Evolutionary conservation across 2,888 invertebrate genomes (phyloP), one percentile per base, ranked within the genome.

Genomic region (Baronia brevicornis): DNA sequence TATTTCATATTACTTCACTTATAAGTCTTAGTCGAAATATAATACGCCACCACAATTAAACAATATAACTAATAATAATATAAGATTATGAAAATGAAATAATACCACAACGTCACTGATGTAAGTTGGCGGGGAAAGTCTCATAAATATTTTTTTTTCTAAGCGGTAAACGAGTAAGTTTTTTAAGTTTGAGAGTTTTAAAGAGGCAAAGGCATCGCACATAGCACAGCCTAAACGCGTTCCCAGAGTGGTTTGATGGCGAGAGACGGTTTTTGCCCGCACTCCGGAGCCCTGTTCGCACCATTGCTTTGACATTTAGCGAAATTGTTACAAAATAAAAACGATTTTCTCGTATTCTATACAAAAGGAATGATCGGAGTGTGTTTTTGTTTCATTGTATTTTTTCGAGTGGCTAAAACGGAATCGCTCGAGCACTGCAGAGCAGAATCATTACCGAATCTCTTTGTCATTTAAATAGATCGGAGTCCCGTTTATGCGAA

Each of bases 261-360:
- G 54, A 48, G 55, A 49, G 48, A 47, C 39, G 37, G 62, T 80
- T 80, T 82, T 82, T 80, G 64, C 54, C 46, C 68, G 72, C 77
- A 54, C 60, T 65, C 74, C 67, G 44, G 38, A 47, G 47, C 45
- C 53, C 67, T 78, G 82, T 80, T 75, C 70, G 65, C 71, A 66
- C 70, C 68, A 58, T 49, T 53, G 59, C 64, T 62, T 60, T 63
- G 64, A 64, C 63, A 58, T 68, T 70, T 69, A 63, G 62, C 61
- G 60, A 70, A 71, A 74, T 71, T 67, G 70, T 56, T 46, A 28
- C 44, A 45, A 39, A 44, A 54, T 62, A 71, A 74, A 74, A 73
- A 69, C 53, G 38, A 59, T 64, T 63, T 60, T 60, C 59, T 51
- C 52, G 51, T 63, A 57, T 49, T 38, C 35, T 33, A 48, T 48